Evolutionary conservation across 2,888 invertebrate genomes (phyloP), one percentile per base, ranked within the genome.

Genomic region (Amblyteles armatorius): DNA sequence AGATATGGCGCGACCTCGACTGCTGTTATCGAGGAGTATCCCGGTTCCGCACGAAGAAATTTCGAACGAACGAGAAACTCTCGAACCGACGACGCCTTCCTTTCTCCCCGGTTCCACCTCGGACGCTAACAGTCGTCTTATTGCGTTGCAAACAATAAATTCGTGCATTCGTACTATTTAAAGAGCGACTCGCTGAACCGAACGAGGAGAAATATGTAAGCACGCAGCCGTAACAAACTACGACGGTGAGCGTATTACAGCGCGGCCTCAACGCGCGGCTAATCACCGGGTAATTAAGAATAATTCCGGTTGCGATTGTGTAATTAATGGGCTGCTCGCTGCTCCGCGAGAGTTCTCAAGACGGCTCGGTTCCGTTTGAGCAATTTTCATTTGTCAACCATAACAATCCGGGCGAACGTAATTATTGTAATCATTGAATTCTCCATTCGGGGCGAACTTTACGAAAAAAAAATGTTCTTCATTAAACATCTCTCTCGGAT

Each of bases 241-340:
- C 33, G 50, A 44, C 40, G 67, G 57, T n/a, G 84, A 71, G 29
- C 67, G 65, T 76, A 79, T 84, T 82, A 48, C 77, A 60, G 26
- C 74, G 26, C 74, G 60, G 82, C 76, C 71, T 79, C 82, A 68
- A 52, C 73, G 78, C 33, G 69, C 80, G 55, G 79, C 4, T 87
- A 88, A 88, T 84, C 79, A 86, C 77, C 57, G 82, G 71, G 85
- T 87, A 88, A 88, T 88, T 88, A 88, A 84, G 84, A 83, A 83
- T 84, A 88, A 87, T 87, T 87, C 82, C 83, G 81, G 86, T 86
- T 80, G 84, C 84, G 72, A 88, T 88, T 88, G 85, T 88, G 87
- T 83, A 86, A 88, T 87, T 85, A 86, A 85, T 85, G 79, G 82
- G 67, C 76, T 79, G 72, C 79, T 82, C 65, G 67, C 77, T 78